Base-by-base conservation (phyloP, 2,797 vertebrate species). In the Florisuga fusca region DNA sequence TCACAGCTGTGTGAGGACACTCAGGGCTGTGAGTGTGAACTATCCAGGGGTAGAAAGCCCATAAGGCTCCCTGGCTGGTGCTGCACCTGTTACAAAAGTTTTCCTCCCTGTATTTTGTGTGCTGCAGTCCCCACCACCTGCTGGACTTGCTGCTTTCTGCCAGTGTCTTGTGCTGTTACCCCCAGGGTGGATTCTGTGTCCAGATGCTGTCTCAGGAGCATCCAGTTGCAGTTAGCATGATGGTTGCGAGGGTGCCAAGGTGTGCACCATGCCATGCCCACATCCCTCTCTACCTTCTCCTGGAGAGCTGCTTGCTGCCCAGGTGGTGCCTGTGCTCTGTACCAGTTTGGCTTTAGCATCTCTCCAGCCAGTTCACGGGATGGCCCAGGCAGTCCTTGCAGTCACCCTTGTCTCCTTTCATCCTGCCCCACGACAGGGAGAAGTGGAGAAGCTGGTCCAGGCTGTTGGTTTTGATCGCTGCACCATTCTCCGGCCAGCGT, bases 401-500 rank as follows among this genome's bases (percentile, higher is more conserved):
- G 54, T 91, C 46, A 72, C 46, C 57, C 26, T 54, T 75, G 41
- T 55, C 45, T 90, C 41, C 34, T 93, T 89, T 88, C 23, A 5
- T 79, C 80, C 85, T 75, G 26, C 50, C 54, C 1, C 2, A 33
- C 59, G 74, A 94, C 88, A 96, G 96, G 96, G 96, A 81, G 96
- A 96, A 95, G 95, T 90, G 71, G 96, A 96, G 76, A 93, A 95
- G 51, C 80, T 96, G 21, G 97, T 99, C 21, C 97, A 98, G 89
- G 97, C 95, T 15, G 69, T 99, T 69, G 98, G 94, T 41, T 99
- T 99, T 96, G 98, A 98, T 63, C 96, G 91, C 73, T 98, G 95
- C 26, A 91, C 98, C 43, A 94, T 99, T 94, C 98, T 98, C 91
- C 98, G 98, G 86, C 99, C 99, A 45, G 99, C 98, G 98, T 99